Base-by-base conservation (phyloP, 2,113 vertebrate species). In the Physeter macrocephalus region DNA sequence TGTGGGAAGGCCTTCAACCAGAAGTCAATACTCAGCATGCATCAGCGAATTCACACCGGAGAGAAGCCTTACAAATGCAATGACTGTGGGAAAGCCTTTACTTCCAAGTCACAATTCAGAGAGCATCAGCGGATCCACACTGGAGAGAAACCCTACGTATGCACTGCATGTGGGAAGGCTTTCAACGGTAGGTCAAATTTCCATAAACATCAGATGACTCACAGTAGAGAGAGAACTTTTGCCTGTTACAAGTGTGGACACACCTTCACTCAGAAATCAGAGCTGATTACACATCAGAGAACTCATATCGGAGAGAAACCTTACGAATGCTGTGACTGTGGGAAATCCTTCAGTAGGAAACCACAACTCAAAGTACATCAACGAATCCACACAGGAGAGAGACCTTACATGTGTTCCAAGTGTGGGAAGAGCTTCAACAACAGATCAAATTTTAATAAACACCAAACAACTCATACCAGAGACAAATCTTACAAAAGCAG, bases 1-100 rank as follows among this genome's bases (percentile, higher is more conserved):
- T 98, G 98, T 15, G 90, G 96, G 12, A 96, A 95, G 27, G 92
- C 96, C 67, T 98, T 98, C 57, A 95, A 80, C 66, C 98, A 98
- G 88, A 98, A 96, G 34, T 97, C 97, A 4, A 96, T 97, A 49
- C 98, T 98, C 25, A 96, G 91, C 64, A 93, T 95, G 43, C 98
- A 98, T 74, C 96, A 96, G 75, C 94, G 98, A 66, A 97, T 94
- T 46, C 98, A 98, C 91, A 98, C 96, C 0, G 97, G 98, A 43
- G 97, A 98, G 71, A 97, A 97, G 49, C 98, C 98, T 31, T 97
- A 94, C 69, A 81, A 94, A 8, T 98, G 98, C 71, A 59, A 83
- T 7, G 80, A 88, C 1, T 97, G 97, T 62, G 98, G 97, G 34
- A 98, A 96, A 85, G 97, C 97, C 66, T 98, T 98, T 85, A 85